Evolutionary conservation across 2,797 vertebrate species (phyloP).

Genomic region (Carduelis carduelis): DNA sequence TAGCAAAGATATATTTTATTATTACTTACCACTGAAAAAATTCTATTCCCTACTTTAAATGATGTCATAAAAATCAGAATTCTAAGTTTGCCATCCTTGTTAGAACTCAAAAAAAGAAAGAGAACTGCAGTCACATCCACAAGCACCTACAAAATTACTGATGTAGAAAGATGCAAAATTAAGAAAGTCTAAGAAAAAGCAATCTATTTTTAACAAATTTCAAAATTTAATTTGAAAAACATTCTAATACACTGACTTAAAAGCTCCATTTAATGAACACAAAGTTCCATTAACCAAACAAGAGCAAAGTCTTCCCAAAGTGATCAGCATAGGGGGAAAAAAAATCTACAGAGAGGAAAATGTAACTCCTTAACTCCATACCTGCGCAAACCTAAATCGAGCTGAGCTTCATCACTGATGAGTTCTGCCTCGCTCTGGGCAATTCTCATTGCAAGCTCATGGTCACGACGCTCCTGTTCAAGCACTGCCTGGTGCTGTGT

Average conservation of each 20-base stretch:
- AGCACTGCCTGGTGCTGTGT: constrained; percentile 84
- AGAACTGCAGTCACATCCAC: neutral
- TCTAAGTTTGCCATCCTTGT: neutral
- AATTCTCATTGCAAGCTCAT: constrained; percentile 92
- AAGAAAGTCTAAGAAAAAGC: neutral
- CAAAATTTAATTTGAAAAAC: neutral
- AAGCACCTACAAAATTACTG: neutral
- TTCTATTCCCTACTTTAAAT: neutral
- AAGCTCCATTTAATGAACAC: neutral
- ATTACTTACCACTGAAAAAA: neutral
- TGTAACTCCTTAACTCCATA: constrained; percentile 34
- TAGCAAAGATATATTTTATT: neutral
- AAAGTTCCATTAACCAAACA: neutral
- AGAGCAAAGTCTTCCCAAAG: neutral
- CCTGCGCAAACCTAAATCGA: constrained; percentile 85
- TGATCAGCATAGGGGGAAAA: neutral
- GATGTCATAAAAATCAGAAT: neutral
- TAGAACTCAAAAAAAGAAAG: neutral
- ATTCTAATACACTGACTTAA: neutral
- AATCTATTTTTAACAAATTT: neutral
- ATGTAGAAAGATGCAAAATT: neutral
- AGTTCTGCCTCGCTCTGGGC: constrained; percentile 93
- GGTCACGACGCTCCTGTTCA: constrained; percentile 92
- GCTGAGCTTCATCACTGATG: constrained; percentile 84
- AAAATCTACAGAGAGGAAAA: neutral